phyloP scores from a whole-genome alignment of 2,797 vertebrate genomes.

The Hylomyscus alleni region DNA sequence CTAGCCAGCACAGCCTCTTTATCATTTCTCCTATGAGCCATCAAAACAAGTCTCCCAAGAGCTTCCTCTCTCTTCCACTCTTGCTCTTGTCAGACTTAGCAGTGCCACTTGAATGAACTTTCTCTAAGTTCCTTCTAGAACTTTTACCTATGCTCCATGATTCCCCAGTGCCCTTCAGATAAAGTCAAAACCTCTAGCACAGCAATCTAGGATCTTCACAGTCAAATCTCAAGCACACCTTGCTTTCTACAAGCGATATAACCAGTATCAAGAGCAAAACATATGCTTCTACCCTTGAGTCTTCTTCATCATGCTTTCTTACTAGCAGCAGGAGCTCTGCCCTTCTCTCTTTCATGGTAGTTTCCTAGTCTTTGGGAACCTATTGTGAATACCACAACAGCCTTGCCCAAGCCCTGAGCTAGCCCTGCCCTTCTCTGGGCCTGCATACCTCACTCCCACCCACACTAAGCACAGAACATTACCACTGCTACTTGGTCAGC shows the following conservation, averaged over 20 bases:
- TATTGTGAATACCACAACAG: background rate
- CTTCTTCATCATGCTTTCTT: background rate
- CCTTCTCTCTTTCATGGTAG: background rate
- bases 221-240: constrained; percentile 22
- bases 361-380: constrained; percentile 20
- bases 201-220: constrained; percentile 23
- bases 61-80: background rate
- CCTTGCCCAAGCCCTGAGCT: background rate
- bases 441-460: background rate
- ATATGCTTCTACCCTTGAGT: background rate
- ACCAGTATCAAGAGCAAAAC: background rate
- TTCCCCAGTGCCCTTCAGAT: background rate
- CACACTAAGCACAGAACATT: background rate
- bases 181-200: constrained; percentile 6
- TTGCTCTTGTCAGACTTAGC: background rate
- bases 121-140: background rate
- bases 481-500: background rate
- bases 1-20: background rate
- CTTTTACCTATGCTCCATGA: constrained; percentile 8
- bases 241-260: background rate
- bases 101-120: background rate
- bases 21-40: background rate
- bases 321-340: background rate
- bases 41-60: background rate
- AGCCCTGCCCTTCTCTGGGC: background rate